Conservation (phyloP, 1,140 invertebrate genomes). For the Euura saliciscinereae region DNA sequence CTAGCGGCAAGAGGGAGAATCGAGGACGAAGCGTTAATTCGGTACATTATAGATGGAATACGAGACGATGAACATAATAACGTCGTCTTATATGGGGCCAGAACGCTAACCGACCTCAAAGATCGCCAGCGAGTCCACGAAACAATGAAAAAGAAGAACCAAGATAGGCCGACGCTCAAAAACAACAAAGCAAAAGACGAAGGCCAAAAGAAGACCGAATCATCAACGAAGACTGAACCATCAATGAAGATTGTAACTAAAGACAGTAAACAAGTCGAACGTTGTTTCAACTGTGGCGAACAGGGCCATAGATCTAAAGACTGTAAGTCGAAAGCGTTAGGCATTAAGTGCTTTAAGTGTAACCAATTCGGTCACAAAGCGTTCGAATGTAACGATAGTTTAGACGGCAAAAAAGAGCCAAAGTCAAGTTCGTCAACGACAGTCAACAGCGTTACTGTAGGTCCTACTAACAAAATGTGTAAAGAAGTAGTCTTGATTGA, state of each 20-base stretch:
- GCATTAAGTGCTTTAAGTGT: conserved; percentile 25
- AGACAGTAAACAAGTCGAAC: background rate
- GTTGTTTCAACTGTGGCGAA: conserved; percentile 19
- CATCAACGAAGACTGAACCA: too few species aligned
- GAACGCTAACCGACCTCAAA: conserved; percentile 21
- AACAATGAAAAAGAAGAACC: too few species aligned
- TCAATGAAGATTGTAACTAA: background rate
- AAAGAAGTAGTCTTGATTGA: background rate
- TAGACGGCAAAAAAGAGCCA: background rate
- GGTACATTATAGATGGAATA: background rate
- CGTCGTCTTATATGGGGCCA: conserved; percentile 27
- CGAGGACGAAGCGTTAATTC: conserved; percentile 30
- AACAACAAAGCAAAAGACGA: too few species aligned
- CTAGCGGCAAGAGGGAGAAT: conserved; percentile 33
- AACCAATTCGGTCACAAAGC: conserved; percentile 21
- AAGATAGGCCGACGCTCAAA: too few species aligned
- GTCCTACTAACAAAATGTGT: too few species aligned
- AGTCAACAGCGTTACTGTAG: conserved; percentile 8
- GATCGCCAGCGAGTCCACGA: conserved; percentile 15
- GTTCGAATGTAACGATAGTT: conserved; percentile 10
- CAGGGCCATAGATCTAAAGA: conserved; percentile 14
- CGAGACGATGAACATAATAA: conserved; percentile 24
- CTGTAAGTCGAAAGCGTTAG: conserved; percentile 18
- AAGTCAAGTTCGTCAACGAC: background rate
- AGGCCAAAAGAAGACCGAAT: too few species aligned